These are phyloP conservation scores for Xenus cinereus DNA, from an alignment of 2,113 vertebrate genomes.

Conservation along the genomic window DNA sequence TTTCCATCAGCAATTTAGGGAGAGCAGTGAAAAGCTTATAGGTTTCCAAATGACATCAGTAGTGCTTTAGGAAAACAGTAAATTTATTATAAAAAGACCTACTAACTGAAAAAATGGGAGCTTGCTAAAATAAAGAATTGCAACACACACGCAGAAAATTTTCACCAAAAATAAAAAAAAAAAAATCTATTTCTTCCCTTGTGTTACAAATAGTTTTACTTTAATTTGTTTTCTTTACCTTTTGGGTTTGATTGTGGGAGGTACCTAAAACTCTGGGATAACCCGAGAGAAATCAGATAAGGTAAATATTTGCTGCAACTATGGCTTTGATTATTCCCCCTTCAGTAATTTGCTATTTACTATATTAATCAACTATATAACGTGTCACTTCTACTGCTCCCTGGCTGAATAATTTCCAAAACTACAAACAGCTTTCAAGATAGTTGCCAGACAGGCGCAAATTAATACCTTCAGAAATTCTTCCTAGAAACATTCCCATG, in stretches of 20 bases:
- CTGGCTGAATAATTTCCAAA: conserved; percentile 58
- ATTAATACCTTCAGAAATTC: conserved; percentile 47
- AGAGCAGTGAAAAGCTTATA: not conserved
- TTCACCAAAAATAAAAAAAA: not conserved
- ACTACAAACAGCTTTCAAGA: conserved; percentile 57
- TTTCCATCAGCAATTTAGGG: not conserved
- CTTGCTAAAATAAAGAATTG: not conserved
- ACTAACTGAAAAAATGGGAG: not conserved
- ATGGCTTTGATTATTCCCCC: conserved; percentile 53
- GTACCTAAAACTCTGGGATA: conserved; percentile 15
- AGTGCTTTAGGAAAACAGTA: not conserved
- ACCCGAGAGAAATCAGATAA: conserved; percentile 45
- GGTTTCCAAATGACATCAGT: not conserved
- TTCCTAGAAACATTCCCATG: conserved; percentile 25
- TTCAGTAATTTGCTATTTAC: conserved; percentile 54
- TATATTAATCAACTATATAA: conserved; percentile 54
- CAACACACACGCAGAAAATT: not conserved
- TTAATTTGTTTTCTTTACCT: not conserved
- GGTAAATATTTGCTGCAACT: conserved; percentile 54
- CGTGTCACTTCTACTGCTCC: conserved; percentile 49
- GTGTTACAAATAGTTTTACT: not conserved
- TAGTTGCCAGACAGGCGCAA: conserved; percentile 50
- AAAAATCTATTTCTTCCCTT: not conserved
- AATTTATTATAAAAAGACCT: not conserved
- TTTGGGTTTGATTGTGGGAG: conserved; percentile 22